Evolutionary conservation across 2,888 invertebrate genomes (phyloP), one percentile per base, ranked within the genome.

Genomic region (Calameuta filiformis): DNA sequence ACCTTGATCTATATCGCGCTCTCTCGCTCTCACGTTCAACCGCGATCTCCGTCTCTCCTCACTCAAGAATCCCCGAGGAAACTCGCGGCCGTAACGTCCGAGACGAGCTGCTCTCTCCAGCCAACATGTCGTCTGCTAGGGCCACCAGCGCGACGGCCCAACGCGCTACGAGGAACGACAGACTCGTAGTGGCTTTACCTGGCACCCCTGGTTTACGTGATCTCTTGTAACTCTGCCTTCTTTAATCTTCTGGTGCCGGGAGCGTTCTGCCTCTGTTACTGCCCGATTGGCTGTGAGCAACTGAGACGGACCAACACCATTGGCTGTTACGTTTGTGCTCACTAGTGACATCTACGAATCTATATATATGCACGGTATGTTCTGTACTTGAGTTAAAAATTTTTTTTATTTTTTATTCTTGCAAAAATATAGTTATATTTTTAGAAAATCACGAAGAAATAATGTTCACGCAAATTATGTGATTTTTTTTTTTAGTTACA

Each of bases 41-140:
- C 56, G 23, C 56, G 56, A 56, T 56, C 56, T 56, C 56, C 23
- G 56, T 23, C 23, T 9, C 56, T 78, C 77, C 86, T 88, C 89
- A 89, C 88, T 88, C 87, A 87, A 87, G 80, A 84, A 87, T 85
- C 82, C 87, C 86, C 84, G 87, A 88, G 85, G 84, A 87, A 86
- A 87, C 87, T 89, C 87, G 88, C 88, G 87, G 85, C 86, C 87
- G 84, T 86, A 88, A 88, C 86, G 87, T 90, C 88, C 90, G 88
- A 87, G 89, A 86, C 87, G 89, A 88, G 88, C 83, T 89, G 83
- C 87, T 89, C 89, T 89, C 89, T 92, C 92, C 83, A 92, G 92
- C 83, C 93, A 93, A 83, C 91, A 93, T 82, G 92, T 92, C 88
- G 91, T 93, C 85, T 93, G 93, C 83, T 92, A 92, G 88, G 82